A percentile compares a stretch with the other conserved stretches of the same genome.
These are phyloP conservation scores for Ischnus inquisitorius DNA, from an alignment of 2,888 invertebrate genomes.

Conservation along the genomic window DNA sequence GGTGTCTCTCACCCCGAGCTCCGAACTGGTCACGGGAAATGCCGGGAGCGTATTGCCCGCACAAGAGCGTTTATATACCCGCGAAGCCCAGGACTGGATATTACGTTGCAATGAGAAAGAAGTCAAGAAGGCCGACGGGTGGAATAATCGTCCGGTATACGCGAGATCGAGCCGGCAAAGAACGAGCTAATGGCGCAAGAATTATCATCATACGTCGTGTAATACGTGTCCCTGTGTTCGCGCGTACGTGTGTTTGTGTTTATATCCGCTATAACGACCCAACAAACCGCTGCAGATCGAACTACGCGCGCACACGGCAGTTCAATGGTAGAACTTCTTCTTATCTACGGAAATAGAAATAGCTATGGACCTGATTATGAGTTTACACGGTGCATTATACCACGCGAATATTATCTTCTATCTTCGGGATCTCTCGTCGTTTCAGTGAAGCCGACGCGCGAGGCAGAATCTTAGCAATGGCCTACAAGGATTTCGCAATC, in stretches of 20 bases:
- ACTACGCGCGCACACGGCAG: not conserved
- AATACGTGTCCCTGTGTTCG: constrained; percentile 49
- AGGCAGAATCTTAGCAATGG: not conserved
- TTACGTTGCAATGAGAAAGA: constrained; percentile 49
- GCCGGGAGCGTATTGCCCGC: constrained; percentile 60
- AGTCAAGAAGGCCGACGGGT: constrained; percentile 59
- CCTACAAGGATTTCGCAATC: not conserved
- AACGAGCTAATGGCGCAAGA: constrained; percentile 67
- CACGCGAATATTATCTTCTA: not conserved
- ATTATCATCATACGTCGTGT: constrained; percentile 67
- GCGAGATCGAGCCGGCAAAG: constrained; percentile 12
- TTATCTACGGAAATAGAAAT: constrained; percentile 47
- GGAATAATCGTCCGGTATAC: constrained; percentile 54
- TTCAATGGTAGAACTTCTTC: constrained; percentile 1
- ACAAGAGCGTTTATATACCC: constrained; percentile 10
- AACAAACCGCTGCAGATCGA: not conserved
- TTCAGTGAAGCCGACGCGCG: not conserved
- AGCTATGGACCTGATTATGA: not conserved
- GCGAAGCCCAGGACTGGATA: constrained; percentile 43
- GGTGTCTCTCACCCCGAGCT: constrained; percentile 10
- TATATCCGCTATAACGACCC: constrained; percentile 19
- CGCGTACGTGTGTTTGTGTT: too few relatives aligned
- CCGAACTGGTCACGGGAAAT: constrained; percentile 60
- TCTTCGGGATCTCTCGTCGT: constrained; percentile 33
- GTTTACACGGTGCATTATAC: not conserved